These are phyloP conservation scores for Arctopsyche grandis DNA, from an alignment of 1,140 invertebrate genomes.

Conservation along the genomic window DNA sequence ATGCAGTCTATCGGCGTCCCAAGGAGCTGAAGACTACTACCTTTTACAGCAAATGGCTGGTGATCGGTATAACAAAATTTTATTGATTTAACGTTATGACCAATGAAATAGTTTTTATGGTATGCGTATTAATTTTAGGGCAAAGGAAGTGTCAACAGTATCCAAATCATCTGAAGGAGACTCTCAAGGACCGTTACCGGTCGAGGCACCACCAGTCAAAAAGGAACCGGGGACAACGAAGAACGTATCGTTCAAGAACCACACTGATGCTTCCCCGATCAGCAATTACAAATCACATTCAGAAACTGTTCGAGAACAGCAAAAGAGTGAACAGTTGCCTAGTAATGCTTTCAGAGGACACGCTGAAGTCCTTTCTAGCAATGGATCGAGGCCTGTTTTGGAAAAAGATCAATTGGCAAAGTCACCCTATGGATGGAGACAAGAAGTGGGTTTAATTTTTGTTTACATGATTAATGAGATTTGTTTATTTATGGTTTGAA, in stretches of 20 bases:
- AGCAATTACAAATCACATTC: conserved; percentile 55
- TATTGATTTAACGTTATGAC: neutral
- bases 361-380: conserved; percentile 52
- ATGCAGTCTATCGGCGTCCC: conserved; percentile 67
- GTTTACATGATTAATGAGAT: conserved; percentile 3
- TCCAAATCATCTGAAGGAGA: conserved; percentile 53
- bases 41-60: conserved; percentile 56
- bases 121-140: conserved; percentile 40
- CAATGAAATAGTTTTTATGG: conserved; percentile 28
- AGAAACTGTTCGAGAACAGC: conserved; percentile 17
- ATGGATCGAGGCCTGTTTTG: conserved; percentile 58
- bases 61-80: too few species aligned
- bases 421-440: conserved; percentile 63
- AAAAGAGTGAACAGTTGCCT: conserved; percentile 18
- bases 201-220: conserved; percentile 36
- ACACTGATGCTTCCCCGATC: conserved; percentile 60
- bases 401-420: conserved; percentile 66
- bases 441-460: conserved; percentile 57
- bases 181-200: conserved; percentile 5
- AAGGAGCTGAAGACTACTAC: conserved; percentile 60
- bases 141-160: conserved; percentile 52
- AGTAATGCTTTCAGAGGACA: conserved; percentile 50
- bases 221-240: conserved; percentile 63
- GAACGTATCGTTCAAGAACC: conserved; percentile 66
- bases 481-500: neutral